Base-by-base conservation (phyloP, 1,140 invertebrate genomes). In the Drosophila santomea region DNA sequence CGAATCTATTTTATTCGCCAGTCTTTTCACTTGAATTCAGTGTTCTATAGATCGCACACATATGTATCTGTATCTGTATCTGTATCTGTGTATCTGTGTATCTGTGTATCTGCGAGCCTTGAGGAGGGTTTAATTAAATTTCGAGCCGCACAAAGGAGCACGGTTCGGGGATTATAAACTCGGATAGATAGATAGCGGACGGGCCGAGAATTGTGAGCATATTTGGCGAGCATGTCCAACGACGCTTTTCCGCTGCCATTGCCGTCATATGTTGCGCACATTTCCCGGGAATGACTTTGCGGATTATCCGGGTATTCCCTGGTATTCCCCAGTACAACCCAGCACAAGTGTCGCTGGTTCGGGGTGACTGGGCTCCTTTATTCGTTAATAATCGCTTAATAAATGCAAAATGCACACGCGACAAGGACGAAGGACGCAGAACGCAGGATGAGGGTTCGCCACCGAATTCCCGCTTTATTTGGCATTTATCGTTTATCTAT, bases 311-410 rank as follows among this genome's bases (percentile, higher is more conserved):
- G 47, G 35, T 25, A 28, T 20, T 11, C 25, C 23, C 20, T 39
- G 23, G 56, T 20, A 20, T 20, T 20, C 20, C 20, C 20, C 20
- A 20, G 20, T 20, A 20, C 20, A 20, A 20, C 20, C 20, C 20
- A 20, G 17, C 28, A 81, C 78, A 81, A 81, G 78, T 81, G 78
- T 61, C 52, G 47, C 38, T 11, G 3, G 47, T 23, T 28, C 12
- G 66, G 76, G 75, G 73, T 73, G 77, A 63, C 54, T 72, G 35
- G 36, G 38, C 58, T 62, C 62, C 68, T 38, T 86, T 86, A 86
- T 86, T 78, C 80, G 88, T 91, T 91, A 91, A 91, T 91, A 91
- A 91, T 91, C 90, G 90, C 90, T 91, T 91, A 91, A 91, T 91
- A 91, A 91, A 91, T 90, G 85, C 82, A 89, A 89, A 89, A 78